phyloP scores from a whole-genome alignment of 2,113 vertebrate species.

The Sylvicapra grimmia region DNA sequence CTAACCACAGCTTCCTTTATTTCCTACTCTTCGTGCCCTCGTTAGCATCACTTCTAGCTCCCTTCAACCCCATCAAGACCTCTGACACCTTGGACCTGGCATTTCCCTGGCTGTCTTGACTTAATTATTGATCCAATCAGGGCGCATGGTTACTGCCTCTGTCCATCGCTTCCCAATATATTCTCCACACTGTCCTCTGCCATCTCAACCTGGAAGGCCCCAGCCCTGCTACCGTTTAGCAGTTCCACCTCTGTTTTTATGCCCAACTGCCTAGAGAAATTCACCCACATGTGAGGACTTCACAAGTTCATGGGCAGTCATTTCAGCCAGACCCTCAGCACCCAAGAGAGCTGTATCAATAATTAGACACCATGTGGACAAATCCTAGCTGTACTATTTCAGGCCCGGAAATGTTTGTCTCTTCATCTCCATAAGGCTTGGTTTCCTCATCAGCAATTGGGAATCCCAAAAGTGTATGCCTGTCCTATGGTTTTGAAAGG shows the following conservation, averaged over 20 bases:
- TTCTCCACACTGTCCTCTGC: neutral
- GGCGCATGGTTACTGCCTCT: neutral
- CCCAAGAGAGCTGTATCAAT: neutral
- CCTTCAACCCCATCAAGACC: neutral
- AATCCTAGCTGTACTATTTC: neutral
- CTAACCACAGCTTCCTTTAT: neutral
- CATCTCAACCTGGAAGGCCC: neutral
- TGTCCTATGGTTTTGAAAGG: neutral
- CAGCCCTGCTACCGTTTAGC: neutral
- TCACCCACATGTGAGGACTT: neutral
- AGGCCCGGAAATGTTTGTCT: neutral
- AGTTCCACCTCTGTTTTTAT: neutral
- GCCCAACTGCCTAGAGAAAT: neutral
- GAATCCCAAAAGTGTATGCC: neutral
- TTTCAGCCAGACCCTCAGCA: neutral
- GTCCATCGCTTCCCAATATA: neutral
- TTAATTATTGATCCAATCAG: neutral
- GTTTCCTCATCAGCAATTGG: neutral
- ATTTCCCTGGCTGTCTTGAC: neutral
- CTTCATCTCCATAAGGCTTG: neutral
- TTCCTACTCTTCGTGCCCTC: neutral
- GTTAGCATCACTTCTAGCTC: neutral
- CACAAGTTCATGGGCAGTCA: neutral
- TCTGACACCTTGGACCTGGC: neutral
- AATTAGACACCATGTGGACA: neutral